phyloP scores from a whole-genome alignment of 92 coral and sea anemone genomes.

The Umimayanthus kanabou region DNA sequence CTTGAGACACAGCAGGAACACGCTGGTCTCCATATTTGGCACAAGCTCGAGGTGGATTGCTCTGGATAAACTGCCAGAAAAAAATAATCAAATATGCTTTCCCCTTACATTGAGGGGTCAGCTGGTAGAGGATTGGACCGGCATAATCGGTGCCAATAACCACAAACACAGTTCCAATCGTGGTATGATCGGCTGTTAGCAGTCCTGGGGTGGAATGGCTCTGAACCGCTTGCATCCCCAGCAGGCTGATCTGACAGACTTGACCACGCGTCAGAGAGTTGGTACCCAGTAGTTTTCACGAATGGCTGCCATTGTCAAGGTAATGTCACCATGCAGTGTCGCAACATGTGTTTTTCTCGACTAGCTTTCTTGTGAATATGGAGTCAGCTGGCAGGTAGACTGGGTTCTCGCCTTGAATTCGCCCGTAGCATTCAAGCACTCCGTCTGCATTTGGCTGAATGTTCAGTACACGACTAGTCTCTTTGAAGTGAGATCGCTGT shows the following conservation, averaged over 20 bases:
- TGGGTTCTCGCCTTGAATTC: constrained; percentile 54
- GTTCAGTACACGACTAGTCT: constrained; percentile 48
- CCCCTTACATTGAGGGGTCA: constrained; percentile 41
- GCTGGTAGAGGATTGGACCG: constrained; percentile 58
- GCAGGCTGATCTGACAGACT: constrained; percentile 55
- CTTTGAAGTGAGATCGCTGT: constrained; percentile 39
- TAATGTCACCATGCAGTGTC: constrained; percentile 62
- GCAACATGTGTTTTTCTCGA: constrained; percentile 53
- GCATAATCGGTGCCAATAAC: constrained; percentile 55
- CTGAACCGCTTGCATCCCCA: constrained; percentile 67
- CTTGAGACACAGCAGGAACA: constrained; percentile 53
- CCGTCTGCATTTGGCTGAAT: constrained; percentile 45
- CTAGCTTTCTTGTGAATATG: constrained; percentile 58
- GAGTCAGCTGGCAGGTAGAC: constrained; percentile 47
- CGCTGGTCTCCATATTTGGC: constrained; percentile 46
- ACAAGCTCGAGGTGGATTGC: constrained; percentile 65
- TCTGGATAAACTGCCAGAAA: constrained; percentile 57
- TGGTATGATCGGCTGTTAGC: constrained; percentile 54
- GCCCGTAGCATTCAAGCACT: constrained; percentile 56
- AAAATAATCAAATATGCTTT: constrained; percentile 63
- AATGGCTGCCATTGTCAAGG: constrained; percentile 66
- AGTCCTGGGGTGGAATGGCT: constrained; percentile 55
- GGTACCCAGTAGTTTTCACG: constrained; percentile 67
- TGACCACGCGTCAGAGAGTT: constrained; percentile 58
- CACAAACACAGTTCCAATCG: constrained; percentile 46